Base-by-base conservation (phyloP, 2,113 vertebrate species). In the Nerophis lumbriciformis region DNA sequence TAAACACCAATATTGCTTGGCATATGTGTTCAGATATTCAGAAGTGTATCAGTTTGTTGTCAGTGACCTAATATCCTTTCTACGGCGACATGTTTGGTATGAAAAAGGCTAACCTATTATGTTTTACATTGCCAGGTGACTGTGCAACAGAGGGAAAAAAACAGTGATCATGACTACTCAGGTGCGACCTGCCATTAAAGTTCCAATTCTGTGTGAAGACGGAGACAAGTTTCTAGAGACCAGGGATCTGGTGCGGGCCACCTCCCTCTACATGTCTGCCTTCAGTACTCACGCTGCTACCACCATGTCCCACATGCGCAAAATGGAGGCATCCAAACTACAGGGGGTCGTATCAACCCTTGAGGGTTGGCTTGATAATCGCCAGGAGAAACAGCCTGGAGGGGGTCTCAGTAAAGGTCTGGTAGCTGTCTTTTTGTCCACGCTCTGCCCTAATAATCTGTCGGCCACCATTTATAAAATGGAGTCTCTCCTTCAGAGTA, bases 341-440 rank as follows among this genome's bases (percentile, higher is more conserved):
- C 72, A 53, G 0, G 49, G 69, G 0, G 85, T 96, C 45, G 71
- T 90, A 52, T 68, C 82, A 38, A 90, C 84, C 6, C 73, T 99
- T 50, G 93, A 97, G 66, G 61, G 61, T 21, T 96, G 93, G 94
- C 85, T 78, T 58, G 93, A 85, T 82, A 75, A 69, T 86, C 80
- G 63, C 8, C 12, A 62, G 61, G 61, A 92, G 84, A 74, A 82
- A 82, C 14, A 51, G 59, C 64, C 85, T 72, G 67, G 83, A 21
- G 48, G 89, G 75, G 74, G 81, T 3, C 89, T 93, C 49, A 93
- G 83, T 0, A 91, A 92, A 69, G 88, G 90, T 1, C 86, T 91
- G 42, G 92, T 89, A 0, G 92, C 93, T 0, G 52, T 93, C 54
- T 95, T 98, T 66, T 91, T 99, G 37, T 93, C 92, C 15, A 81